Conservation (phyloP, 2,113 vertebrate species). For the Labeo catla region DNA sequence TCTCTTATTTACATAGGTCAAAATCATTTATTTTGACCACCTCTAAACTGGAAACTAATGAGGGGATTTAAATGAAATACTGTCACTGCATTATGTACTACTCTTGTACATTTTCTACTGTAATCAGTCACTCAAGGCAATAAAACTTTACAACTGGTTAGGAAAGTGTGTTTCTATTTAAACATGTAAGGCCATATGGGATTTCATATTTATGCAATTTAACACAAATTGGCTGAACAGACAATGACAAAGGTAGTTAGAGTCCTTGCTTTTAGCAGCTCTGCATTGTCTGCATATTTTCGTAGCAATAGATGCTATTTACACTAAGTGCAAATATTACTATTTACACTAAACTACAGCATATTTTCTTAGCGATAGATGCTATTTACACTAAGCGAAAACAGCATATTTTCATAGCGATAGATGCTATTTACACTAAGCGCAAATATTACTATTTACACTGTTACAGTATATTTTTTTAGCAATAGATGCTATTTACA, state of each 20-base stretch:
- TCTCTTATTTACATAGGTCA: neutral
- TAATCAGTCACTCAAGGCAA: neutral
- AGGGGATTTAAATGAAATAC: slow-evolving; percentile 9
- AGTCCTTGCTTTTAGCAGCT: no score
- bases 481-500: no score
- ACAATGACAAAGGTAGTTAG: neutral
- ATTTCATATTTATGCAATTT: neutral
- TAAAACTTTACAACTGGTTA: neutral
- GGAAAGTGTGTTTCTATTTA: neutral
- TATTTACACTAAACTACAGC: no score
- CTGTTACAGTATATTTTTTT: no score
- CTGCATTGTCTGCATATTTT: no score
- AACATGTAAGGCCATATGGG: neutral
- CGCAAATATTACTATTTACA: no score
- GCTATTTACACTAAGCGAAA: no score
- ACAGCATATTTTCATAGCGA: no score
- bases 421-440: no score
- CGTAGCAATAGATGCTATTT: no score
- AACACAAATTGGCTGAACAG: neutral
- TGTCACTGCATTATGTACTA: neutral
- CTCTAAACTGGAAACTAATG: neutral
- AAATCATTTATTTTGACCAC: neutral
- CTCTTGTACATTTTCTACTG: slow-evolving; percentile 11
- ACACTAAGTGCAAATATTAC: no score
- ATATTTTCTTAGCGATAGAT: no score